Conservation (phyloP, 2,888 invertebrate genomes). For the Nipponacmea schrenckii region DNA sequence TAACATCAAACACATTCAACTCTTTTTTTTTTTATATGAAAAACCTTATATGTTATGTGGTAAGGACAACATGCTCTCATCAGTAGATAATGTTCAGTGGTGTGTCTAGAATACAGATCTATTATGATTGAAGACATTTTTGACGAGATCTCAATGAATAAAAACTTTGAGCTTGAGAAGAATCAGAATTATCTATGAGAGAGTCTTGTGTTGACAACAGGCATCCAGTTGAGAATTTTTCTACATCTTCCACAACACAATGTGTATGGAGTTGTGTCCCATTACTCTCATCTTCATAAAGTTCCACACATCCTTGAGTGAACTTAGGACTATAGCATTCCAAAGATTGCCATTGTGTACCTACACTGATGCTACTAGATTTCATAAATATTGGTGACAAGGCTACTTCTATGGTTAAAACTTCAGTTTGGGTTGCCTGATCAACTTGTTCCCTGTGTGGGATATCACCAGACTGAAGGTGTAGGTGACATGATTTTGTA, state of each 20-base stretch:
- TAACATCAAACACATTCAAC: no score
- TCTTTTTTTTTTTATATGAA: no score
- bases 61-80: no score
- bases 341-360: not conserved
- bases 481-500: no score
- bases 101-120: no score
- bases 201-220: not conserved
- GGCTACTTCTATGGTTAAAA: not conserved
- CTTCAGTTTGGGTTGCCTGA: no score
- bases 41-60: no score
- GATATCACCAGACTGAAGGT: no score
- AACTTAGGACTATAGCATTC: not conserved
- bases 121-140: not conserved
- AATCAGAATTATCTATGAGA: not conserved
- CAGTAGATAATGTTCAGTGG: no score
- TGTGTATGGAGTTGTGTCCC: no score
- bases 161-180: not conserved
- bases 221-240: not conserved
- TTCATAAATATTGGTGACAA: not conserved
- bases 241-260: not conserved
- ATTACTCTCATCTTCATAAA: not conserved
- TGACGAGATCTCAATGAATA: not conserved
- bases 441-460: no score
- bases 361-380: no score
- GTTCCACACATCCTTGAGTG: not conserved